Base-by-base conservation (phyloP, 1,140 invertebrate species). In the Rhagoletis pomonella region DNA sequence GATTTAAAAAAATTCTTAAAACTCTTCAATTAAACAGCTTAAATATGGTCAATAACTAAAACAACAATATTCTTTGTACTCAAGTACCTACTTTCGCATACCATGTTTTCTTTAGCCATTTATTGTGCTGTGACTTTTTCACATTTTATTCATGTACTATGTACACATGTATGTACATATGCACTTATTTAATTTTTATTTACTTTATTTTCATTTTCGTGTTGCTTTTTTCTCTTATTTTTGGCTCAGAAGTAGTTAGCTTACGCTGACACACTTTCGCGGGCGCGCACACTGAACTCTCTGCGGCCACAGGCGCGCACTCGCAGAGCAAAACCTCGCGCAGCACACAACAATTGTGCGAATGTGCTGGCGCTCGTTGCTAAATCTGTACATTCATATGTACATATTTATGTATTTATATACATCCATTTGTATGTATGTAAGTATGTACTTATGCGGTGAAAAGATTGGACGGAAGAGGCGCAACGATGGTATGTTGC, bases 261-360 rank as follows among this genome's bases (percentile, higher is more conserved):
- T 81, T 5, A 42, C 12, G 67, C 73, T 81, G 73, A 81, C 73
- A 81, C 73, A 81, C 73, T 81, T 81, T 81, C 73, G 73, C 73
- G 29, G 29, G 29, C 29, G 73, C 73, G 44, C 73, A 42, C 10
- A 81, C 73, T 55, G 73, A 81, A 81, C 50, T 81, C 29, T 29
- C 73, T 55, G 12, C 73, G 42, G 47, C 29, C 47, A 7, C 29
- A 29, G 29, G 29, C 29, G 29, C 29, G 29, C 29, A 29, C 29
- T 29, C 64, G 64, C 7, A 81, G 17, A 42, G 39, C 42, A 44
- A 6, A 44, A 55, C 50, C 5, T 55, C 50, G 50, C 29, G 29
- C 29, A 29, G 5, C 73, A 19, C 73, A 81, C 12, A 42, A 42
- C 44, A 81, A 55, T 55, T 81, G 73, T 81, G 73, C 73, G 55